Evolutionary conservation across 2,113 vertebrate genomes (phyloP).

Genomic region (Potamarius usumacintae): DNA sequence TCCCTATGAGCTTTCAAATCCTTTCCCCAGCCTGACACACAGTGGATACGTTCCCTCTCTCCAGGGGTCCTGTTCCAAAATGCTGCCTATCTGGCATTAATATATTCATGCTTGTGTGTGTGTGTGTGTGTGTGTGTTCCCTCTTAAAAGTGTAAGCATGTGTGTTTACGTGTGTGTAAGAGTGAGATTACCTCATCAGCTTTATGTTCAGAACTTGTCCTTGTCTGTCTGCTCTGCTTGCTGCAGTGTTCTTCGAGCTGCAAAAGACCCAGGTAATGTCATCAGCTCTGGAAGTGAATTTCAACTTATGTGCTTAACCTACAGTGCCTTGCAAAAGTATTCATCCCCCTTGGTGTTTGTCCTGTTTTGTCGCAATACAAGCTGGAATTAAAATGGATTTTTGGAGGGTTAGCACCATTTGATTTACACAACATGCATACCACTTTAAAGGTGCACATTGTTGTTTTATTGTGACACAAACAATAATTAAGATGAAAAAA

Average conservation of each 20-base stretch:
- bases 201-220: slow-evolving; percentile 20
- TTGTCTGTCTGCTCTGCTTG: slow-evolving; percentile 27
- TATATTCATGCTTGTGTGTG: slow-evolving; percentile 33
- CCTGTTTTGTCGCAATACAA: too few relatives aligned
- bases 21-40: slow-evolving; percentile 26
- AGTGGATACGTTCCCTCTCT: slow-evolving; percentile 30
- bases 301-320: background rate
- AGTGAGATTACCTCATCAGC: slow-evolving; percentile 37
- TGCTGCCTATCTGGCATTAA: slow-evolving; percentile 44
- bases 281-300: slow-evolving; percentile 67
- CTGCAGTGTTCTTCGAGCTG: slow-evolving; percentile 33
- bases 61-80: slow-evolving; percentile 29
- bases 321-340: background rate
- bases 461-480: too few relatives aligned
- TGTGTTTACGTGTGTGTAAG: slow-evolving; percentile 30
- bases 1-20: slow-evolving; percentile 36
- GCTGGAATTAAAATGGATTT: too few relatives aligned
- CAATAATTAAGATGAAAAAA: too few relatives aligned
- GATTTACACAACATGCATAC: too few relatives aligned
- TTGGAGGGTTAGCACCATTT: too few relatives aligned
- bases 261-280: slow-evolving; percentile 65
- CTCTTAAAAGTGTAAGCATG: slow-evolving; percentile 3
- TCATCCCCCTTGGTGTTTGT: too few relatives aligned
- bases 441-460: too few relatives aligned
- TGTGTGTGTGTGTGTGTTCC: slow-evolving; percentile 31